Conservation (phyloP, 2,113 vertebrate genomes). For the Salvator merianae region DNA sequence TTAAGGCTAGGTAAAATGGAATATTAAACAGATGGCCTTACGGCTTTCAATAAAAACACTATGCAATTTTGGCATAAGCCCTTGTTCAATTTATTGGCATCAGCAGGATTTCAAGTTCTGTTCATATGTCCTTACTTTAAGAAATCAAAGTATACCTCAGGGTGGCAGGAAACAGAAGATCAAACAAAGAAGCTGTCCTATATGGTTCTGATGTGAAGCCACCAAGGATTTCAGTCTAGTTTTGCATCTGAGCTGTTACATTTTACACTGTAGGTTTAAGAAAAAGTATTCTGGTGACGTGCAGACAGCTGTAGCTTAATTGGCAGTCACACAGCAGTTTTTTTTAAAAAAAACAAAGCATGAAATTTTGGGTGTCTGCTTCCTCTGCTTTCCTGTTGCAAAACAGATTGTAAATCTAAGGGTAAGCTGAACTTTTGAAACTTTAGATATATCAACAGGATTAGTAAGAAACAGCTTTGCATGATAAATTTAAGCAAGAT, state of each 20-base stretch:
- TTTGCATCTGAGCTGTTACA: not conserved
- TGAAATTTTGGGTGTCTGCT: not conserved
- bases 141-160: not conserved
- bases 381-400: not conserved
- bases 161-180: not conserved
- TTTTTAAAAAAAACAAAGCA: not conserved
- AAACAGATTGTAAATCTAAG: constrained; percentile 39
- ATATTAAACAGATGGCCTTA: not conserved
- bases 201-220: not conserved
- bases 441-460: not conserved
- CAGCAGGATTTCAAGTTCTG: rapidly evolving
- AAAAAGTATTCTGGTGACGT: not conserved
- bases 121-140: constrained; percentile 11
- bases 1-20: not conserved
- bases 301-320: constrained; percentile 5
- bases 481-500: not conserved
- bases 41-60: constrained; percentile 1
- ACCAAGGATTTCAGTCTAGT: not conserved
- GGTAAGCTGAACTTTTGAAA: constrained; percentile 15
- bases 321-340: not conserved
- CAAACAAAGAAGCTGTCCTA: not conserved
- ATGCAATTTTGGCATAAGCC: not conserved
- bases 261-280: not conserved
- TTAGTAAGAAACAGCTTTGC: not conserved
- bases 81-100: not conserved